These are phyloP conservation scores for Xanthia togata DNA, from an alignment of 2,888 invertebrate genomes.

Conservation along the genomic window DNA sequence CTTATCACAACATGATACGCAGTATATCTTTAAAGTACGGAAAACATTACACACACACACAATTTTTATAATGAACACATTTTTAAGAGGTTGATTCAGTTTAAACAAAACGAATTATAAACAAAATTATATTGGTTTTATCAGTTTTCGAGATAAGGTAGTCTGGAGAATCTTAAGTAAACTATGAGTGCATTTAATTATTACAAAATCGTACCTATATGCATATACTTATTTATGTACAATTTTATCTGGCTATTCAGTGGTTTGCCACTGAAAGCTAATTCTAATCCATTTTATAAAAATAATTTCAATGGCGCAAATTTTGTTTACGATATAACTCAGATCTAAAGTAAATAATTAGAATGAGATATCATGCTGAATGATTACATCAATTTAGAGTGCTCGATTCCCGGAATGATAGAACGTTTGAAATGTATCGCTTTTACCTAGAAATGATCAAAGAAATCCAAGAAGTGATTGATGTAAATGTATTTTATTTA, in stretches of 20 bases:
- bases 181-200: slow-evolving; percentile 5
- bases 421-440: not conserved
- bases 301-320: not conserved
- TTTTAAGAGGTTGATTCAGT: slow-evolving; percentile 33
- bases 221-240: too few relatives aligned
- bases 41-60: slow-evolving; percentile 30
- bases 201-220: too few relatives aligned
- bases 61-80: slow-evolving; percentile 19
- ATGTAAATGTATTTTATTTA: not conserved
- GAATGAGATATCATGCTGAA: not conserved
- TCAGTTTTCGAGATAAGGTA: slow-evolving; percentile 37
- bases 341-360: slow-evolving; percentile 31
- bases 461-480: not conserved
- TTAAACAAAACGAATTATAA: slow-evolving; percentile 5
- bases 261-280: not conserved
- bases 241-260: not conserved
- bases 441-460: slow-evolving; percentile 1
- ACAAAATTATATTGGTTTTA: slow-evolving; percentile 29
- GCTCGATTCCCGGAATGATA: slow-evolving; percentile 29
- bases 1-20: slow-evolving; percentile 47
- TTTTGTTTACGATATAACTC: not conserved
- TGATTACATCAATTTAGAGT: slow-evolving; percentile 21
- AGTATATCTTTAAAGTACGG: slow-evolving; percentile 28
- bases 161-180: slow-evolving; percentile 30
- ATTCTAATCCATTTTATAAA: slow-evolving; percentile 1